Conservation (phyloP, 2,888 invertebrate genomes). For the Ellobium chinense region DNA sequence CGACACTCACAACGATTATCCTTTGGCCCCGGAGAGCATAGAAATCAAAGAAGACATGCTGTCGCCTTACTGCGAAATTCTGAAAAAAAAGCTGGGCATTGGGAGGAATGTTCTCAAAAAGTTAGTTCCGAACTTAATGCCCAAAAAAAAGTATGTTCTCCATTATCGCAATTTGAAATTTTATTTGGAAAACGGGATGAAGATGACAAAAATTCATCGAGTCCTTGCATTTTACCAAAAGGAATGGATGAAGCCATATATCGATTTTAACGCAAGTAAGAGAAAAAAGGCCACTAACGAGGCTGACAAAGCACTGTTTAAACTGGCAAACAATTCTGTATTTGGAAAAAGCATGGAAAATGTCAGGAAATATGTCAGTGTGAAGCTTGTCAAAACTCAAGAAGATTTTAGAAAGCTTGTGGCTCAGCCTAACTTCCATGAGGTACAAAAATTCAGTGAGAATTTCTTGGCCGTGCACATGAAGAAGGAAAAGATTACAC, state of each 20-base stretch:
- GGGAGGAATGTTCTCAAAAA: neutral
- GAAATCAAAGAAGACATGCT: neutral
- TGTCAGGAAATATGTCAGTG: neutral
- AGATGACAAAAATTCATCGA: conserved; percentile 61
- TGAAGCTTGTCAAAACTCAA: neutral
- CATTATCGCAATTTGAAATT: conserved; percentile 72
- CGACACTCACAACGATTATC: neutral
- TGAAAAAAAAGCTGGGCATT: neutral
- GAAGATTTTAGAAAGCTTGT: neutral
- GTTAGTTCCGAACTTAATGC: neutral
- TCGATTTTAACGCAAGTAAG: conserved; percentile 60
- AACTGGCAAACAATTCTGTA: neutral
- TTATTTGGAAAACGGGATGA: conserved; percentile 58
- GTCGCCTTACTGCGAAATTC: neutral
- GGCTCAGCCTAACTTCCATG: too few relatives aligned
- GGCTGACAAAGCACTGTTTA: conserved; percentile 72
- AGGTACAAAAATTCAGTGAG: neutral
- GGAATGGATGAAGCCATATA: conserved; percentile 73
- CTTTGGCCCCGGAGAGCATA: neutral
- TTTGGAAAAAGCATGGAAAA: conserved; percentile 30
- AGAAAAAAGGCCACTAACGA: conserved; percentile 65
- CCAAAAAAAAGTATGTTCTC: conserved; percentile 51
- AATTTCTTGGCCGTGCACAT: neutral
- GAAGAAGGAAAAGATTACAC: neutral
- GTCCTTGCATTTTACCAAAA: conserved; percentile 65